These are phyloP conservation scores for Acestrorhynchus altus DNA, from an alignment of 2,797 vertebrate species.

Conservation along the genomic window DNA sequence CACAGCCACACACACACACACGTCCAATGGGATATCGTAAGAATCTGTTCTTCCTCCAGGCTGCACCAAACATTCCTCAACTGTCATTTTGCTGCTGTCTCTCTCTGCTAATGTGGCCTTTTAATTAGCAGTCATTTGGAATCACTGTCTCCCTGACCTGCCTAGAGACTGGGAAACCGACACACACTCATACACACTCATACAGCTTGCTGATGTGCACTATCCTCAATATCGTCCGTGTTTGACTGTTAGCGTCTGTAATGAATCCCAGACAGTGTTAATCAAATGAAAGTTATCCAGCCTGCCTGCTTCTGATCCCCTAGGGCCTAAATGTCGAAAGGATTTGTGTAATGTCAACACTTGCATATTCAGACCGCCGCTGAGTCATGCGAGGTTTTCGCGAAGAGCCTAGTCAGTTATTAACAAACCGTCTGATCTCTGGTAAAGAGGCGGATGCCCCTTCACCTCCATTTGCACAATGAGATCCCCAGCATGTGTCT, in stretches of 20 bases:
- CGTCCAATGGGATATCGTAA: slow-evolving; percentile 9
- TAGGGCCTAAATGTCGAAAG: not conserved
- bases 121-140: slow-evolving; percentile 53
- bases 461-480: slow-evolving; percentile 9
- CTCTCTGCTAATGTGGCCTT: slow-evolving; percentile 40
- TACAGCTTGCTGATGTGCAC: slow-evolving; percentile 2
- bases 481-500: not conserved
- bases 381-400: not conserved
- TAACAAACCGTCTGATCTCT: slow-evolving; percentile 4
- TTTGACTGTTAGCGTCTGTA: slow-evolving; percentile 31
- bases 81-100: slow-evolving; percentile 46
- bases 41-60: slow-evolving; percentile 27
- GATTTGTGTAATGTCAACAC: slow-evolving; percentile 1
- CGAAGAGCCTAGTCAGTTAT: slow-evolving; percentile 20
- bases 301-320: not conserved
- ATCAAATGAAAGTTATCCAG: slow-evolving; percentile 24
- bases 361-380: slow-evolving; percentile 18
- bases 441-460: not conserved
- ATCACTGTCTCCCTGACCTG: slow-evolving; percentile 34
- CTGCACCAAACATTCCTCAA: slow-evolving; percentile 36
- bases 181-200: slow-evolving; percentile 27
- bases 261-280: slow-evolving; percentile 15
- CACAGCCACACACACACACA: slow-evolving; percentile 11
- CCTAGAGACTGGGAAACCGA: slow-evolving; percentile 33
- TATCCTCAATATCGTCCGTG: slow-evolving; percentile 4